These are phyloP conservation scores for Podabrus alpinus DNA, from an alignment of 2,888 invertebrate species.

Conservation along the genomic window DNA sequence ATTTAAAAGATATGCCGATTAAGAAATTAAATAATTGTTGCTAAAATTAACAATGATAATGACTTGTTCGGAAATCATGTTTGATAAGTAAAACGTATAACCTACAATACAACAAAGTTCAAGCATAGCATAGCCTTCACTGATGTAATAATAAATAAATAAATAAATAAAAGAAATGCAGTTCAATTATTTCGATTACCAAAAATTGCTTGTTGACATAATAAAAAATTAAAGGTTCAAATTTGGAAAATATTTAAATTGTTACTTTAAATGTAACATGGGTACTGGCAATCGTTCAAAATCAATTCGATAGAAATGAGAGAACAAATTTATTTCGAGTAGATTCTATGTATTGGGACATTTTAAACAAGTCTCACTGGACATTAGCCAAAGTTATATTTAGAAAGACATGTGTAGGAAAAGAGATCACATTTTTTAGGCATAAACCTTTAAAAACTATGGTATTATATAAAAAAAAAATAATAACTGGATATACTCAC, in stretches of 20 bases:
- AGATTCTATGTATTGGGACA: slow-evolving; percentile 14
- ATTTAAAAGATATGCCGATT: not conserved
- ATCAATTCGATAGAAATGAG: slow-evolving; percentile 28
- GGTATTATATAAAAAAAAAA: not conserved
- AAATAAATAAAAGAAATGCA: not conserved
- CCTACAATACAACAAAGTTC: not conserved
- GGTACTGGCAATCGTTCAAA: slow-evolving; percentile 24
- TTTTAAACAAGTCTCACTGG: slow-evolving; percentile 31
- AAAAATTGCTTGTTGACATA: not conserved
- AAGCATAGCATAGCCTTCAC: not conserved
- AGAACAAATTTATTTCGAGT: slow-evolving; percentile 9
- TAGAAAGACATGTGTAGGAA: slow-evolving; percentile 46
- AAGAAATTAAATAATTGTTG: not conserved
- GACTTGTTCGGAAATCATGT: not conserved
- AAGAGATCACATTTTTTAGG: slow-evolving; percentile 24
- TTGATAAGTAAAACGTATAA: not conserved
- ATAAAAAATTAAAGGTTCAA: not conserved
- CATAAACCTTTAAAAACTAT: slow-evolving; percentile 4
- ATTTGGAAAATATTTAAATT: not conserved
- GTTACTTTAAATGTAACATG: slow-evolving; percentile 6
- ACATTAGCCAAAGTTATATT: slow-evolving; percentile 47
- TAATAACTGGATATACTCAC: slow-evolving; percentile 39
- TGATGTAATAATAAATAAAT: not conserved
- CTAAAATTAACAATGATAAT: not conserved
- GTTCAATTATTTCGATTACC: not conserved